Evolutionary conservation across 2,113 vertebrate species (phyloP).

Genomic region (Lamprotornis superbus): DNA sequence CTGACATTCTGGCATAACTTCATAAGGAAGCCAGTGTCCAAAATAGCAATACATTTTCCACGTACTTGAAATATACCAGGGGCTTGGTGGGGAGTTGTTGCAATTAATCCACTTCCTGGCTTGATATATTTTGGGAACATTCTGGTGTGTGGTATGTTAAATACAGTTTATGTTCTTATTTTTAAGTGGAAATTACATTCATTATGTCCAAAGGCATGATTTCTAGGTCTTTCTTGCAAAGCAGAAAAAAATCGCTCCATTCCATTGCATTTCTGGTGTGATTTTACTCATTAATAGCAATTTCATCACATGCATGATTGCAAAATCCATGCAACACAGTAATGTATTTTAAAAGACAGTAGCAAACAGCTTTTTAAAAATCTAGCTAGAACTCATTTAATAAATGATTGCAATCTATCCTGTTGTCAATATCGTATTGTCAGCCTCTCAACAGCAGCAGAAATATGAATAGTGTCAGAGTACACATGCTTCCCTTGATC

Average conservation of each 20-base stretch:
- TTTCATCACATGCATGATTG: constrained; percentile 18
- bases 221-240: neutral
- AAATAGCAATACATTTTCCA: constrained; percentile 22
- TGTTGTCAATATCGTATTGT: neutral
- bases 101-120: constrained; percentile 36
- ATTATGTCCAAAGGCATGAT: neutral
- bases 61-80: neutral
- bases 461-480: neutral
- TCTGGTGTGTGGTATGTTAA: neutral
- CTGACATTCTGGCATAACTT: constrained; percentile 6
- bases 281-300: constrained; percentile 12
- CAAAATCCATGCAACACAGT: neutral
- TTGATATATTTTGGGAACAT: constrained; percentile 1
- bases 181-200: neutral
- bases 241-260: neutral
- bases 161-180: neutral
- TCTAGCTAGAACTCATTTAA: neutral
- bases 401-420: neutral
- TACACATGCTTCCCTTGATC: neutral
- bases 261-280: neutral
- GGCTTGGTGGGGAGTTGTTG: neutral
- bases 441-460: neutral
- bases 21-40: constrained; percentile 19
- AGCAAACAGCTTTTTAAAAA: neutral
- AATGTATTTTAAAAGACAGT: constrained; percentile 7